Conservation (phyloP, 2,888 invertebrate genomes). For the Anorthoa munda region DNA sequence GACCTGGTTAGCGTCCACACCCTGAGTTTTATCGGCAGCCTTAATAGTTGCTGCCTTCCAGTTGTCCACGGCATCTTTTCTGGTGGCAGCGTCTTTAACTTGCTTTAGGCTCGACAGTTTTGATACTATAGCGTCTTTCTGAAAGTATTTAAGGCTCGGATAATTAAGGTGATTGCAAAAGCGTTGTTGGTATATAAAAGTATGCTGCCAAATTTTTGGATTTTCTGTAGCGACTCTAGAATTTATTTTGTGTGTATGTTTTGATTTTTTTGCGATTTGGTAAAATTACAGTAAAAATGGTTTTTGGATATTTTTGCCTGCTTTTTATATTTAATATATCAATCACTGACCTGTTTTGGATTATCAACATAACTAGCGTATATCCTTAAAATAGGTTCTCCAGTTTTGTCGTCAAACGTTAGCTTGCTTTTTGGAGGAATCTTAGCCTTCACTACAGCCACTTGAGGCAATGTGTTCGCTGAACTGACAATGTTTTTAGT, state of each 20-base stretch:
- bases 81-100: slow-evolving; percentile 74
- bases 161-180: not conserved
- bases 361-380: slow-evolving; percentile 88
- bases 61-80: slow-evolving; percentile 75
- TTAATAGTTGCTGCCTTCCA: slow-evolving; percentile 78
- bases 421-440: slow-evolving; percentile 86
- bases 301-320: not conserved
- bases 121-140: slow-evolving; percentile 81
- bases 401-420: slow-evolving; percentile 85
- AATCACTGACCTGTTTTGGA: slow-evolving; percentile 78
- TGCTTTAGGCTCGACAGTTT: slow-evolving; percentile 79
- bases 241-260: no score
- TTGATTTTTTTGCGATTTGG: not conserved
- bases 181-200: not conserved
- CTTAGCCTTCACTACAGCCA: slow-evolving; percentile 82
- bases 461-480: slow-evolving; percentile 72
- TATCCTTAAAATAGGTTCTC: slow-evolving; percentile 89
- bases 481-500: slow-evolving; percentile 71
- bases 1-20: slow-evolving; percentile 78
- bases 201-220: not conserved
- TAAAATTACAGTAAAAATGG: not conserved
- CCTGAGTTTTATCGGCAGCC: slow-evolving; percentile 76
- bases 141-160: slow-evolving; percentile 62
- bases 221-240: no score
- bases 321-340: not conserved